These are phyloP conservation scores for Xylota segnis DNA, from an alignment of 2,888 invertebrate species.

Conservation along the genomic window DNA sequence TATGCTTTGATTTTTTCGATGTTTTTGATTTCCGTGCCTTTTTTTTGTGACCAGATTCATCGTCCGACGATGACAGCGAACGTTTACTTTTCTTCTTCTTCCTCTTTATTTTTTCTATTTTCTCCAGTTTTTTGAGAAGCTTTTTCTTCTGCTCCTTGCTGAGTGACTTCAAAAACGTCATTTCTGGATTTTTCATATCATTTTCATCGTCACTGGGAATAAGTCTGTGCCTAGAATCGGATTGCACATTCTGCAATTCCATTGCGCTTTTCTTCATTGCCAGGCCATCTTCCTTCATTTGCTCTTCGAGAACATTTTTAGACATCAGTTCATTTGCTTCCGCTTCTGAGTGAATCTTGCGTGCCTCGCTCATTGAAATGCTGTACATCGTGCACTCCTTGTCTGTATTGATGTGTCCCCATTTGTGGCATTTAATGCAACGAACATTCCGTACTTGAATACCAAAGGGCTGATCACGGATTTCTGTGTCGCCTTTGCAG, in stretches of 20 bases:
- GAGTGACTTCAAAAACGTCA: slow-evolving; percentile 92
- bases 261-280: slow-evolving; percentile 92
- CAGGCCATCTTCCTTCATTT: slow-evolving; percentile 96
- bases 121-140: slow-evolving; percentile 91
- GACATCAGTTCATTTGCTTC: slow-evolving; percentile 88
- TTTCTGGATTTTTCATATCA: slow-evolving; percentile 87
- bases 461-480: slow-evolving; percentile 99
- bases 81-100: slow-evolving; percentile 81
- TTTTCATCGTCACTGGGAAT: slow-evolving; percentile 86
- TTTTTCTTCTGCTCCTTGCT: slow-evolving; percentile 96
- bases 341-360: slow-evolving; percentile 88
- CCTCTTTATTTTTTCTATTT: slow-evolving; percentile 86
- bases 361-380: slow-evolving; percentile 92
- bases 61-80: slow-evolving; percentile 24
- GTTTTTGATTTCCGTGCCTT: slow-evolving; percentile 77
- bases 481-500: slow-evolving; percentile 98
- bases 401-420: slow-evolving; percentile 95
- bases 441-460: slow-evolving; percentile 98
- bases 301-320: slow-evolving; percentile 91
- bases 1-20: slow-evolving; percentile 51
- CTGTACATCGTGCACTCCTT: slow-evolving; percentile 98
- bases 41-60: slow-evolving; percentile 61
- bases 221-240: slow-evolving; percentile 86
- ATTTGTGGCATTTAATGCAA: slow-evolving; percentile 99
- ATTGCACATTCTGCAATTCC: slow-evolving; percentile 86